These are phyloP conservation scores for Fragum whitleyi DNA, from an alignment of 2,888 invertebrate species.

Conservation along the genomic window DNA sequence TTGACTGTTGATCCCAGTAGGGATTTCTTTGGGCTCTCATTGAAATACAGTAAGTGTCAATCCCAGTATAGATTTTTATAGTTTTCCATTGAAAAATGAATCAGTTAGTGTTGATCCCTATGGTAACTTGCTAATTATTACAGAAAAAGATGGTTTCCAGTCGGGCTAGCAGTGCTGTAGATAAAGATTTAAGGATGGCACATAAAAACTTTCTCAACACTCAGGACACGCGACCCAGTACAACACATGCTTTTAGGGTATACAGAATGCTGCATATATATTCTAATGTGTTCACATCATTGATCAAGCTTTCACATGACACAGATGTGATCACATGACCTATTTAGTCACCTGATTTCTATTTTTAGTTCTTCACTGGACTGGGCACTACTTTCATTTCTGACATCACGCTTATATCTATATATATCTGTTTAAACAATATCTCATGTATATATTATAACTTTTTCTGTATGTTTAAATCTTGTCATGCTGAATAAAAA, in stretches of 20 bases:
- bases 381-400: slow-evolving; percentile 45
- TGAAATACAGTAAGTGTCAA: no score
- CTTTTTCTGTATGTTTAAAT: not conserved
- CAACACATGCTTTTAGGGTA: slow-evolving; percentile 82
- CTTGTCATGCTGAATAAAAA: no score
- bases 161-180: slow-evolving; percentile 82
- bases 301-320: slow-evolving; percentile 45
- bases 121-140: slow-evolving; percentile 33
- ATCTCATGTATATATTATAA: not conserved
- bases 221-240: slow-evolving; percentile 77
- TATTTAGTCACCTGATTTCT: slow-evolving; percentile 51
- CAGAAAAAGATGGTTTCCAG: slow-evolving; percentile 64
- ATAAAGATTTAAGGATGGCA: slow-evolving; percentile 76
- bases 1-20: no score
- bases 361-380: slow-evolving; percentile 41
- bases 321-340: slow-evolving; percentile 63
- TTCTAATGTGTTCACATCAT: slow-evolving; percentile 25
- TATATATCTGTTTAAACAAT: not conserved
- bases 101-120: no score
- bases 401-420: slow-evolving; percentile 3
- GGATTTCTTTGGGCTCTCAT: no score
- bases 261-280: slow-evolving; percentile 34
- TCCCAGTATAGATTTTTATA: no score
- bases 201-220: slow-evolving; percentile 63
- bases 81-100: no score